phyloP scores from a whole-genome alignment of 2,797 vertebrate genomes.

The Enteromius argenteus region DNA sequence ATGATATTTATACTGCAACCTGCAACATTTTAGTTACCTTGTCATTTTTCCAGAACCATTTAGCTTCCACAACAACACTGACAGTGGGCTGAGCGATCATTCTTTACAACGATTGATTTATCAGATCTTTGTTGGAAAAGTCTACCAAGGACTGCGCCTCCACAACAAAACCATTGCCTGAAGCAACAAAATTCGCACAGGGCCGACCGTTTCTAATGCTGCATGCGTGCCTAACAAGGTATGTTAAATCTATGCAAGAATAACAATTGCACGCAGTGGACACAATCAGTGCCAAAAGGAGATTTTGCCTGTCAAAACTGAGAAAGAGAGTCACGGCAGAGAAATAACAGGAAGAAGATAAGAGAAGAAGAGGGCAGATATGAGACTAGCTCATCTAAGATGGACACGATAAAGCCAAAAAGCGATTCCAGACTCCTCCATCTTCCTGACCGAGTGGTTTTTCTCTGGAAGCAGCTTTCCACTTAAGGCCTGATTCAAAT shows the following conservation, averaged over 20 bases:
- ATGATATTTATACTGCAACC: conserved; percentile 13
- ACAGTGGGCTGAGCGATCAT: not conserved
- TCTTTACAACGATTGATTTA: not conserved
- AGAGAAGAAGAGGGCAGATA: conserved; percentile 42
- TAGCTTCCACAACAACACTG: conserved; percentile 4
- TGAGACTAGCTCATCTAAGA: conserved; percentile 43
- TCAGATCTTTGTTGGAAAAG: not conserved
- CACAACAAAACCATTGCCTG: not conserved
- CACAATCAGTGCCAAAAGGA: not conserved
- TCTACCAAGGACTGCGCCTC: not conserved
- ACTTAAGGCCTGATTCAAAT: conserved; percentile 57
- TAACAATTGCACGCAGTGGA: not conserved
- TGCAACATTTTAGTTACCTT: not conserved
- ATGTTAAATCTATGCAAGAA: not conserved
- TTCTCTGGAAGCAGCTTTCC: conserved; percentile 37
- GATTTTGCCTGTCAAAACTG: conserved; percentile 20
- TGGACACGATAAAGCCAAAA: conserved; percentile 28
- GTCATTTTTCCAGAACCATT: not conserved
- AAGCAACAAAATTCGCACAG: not conserved
- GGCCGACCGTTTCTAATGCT: not conserved
- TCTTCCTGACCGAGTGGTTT: conserved; percentile 41
- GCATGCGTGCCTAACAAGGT: not conserved
- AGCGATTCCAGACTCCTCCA: conserved; percentile 24
- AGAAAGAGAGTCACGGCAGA: conserved; percentile 27
- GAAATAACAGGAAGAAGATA: conserved; percentile 41